Conservation (phyloP, 2,113 vertebrate species). For the Tragulus kanchil region DNA sequence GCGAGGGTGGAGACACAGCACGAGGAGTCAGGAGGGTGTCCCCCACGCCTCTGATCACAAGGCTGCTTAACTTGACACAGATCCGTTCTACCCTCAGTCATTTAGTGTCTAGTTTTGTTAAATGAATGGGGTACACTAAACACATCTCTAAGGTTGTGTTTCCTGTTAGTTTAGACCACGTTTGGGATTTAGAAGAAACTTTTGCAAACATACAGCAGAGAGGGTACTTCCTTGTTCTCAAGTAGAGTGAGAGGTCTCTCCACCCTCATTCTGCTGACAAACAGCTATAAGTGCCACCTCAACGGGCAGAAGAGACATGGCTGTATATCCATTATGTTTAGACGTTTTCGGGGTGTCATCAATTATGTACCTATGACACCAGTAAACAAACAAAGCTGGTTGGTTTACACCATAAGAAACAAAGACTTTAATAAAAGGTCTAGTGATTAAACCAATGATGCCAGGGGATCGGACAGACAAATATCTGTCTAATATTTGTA, state of each 20-base stretch:
- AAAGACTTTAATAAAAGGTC: background rate
- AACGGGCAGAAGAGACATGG: background rate
- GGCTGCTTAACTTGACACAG: background rate
- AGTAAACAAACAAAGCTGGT: background rate
- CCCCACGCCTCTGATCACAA: background rate
- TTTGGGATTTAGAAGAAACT: background rate
- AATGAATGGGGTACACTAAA: background rate
- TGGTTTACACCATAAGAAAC: background rate
- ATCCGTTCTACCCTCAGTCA: background rate
- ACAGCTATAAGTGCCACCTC: background rate
- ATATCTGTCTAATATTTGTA: background rate
- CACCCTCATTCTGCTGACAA: background rate
- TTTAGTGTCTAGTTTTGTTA: background rate
- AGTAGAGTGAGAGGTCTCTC: background rate
- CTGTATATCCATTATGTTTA: background rate
- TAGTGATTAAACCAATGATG: background rate
- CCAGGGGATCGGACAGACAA: background rate
- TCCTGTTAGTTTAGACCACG: background rate
- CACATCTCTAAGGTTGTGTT: background rate
- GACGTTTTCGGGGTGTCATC: background rate
- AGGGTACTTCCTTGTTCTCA: background rate
- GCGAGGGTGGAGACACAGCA: background rate
- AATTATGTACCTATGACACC: background rate
- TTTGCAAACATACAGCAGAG: conserved; percentile 15
- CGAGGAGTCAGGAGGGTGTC: background rate